These are phyloP conservation scores for Chloropsis cyanopogon DNA, from an alignment of 2,113 vertebrate species.

Conservation along the genomic window DNA sequence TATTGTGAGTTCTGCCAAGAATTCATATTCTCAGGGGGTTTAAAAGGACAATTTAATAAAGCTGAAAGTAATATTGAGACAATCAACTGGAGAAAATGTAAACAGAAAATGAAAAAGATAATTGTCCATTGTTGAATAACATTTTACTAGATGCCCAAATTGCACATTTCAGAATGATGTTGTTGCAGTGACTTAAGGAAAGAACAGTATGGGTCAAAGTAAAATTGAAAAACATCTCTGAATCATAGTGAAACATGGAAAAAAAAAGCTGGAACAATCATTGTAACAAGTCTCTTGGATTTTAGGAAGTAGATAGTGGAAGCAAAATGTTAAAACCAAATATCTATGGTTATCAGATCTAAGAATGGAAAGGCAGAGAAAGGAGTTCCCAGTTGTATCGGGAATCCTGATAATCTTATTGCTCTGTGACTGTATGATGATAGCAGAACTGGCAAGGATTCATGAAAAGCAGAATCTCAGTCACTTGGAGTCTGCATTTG, in stretches of 20 bases:
- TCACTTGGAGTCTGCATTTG: background rate
- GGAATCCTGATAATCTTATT: background rate
- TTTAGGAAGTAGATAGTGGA: background rate
- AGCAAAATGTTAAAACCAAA: background rate
- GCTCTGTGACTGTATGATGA: background rate
- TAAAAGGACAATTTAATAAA: conserved; percentile 17
- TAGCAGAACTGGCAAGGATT: background rate
- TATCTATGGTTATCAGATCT: background rate
- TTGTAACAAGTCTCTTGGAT: background rate
- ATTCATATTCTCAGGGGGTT: background rate
- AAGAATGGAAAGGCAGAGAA: background rate
- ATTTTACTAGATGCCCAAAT: conserved; percentile 6
- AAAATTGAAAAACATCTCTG: background rate
- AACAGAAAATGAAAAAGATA: conserved; percentile 23
- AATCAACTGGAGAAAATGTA: background rate
- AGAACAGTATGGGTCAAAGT: background rate
- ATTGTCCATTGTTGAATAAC: background rate
- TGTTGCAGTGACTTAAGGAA: background rate
- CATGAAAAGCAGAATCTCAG: background rate
- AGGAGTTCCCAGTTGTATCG: background rate
- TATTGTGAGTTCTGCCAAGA: conserved; percentile 1
- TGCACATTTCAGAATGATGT: background rate
- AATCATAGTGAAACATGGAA: background rate
- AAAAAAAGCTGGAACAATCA: background rate
- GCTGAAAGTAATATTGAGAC: conserved; percentile 26